Evolutionary conservation across 1,140 invertebrate species (phyloP), one percentile per base, ranked within the genome.

Genomic region (Macrotrachela quadricornifera): DNA sequence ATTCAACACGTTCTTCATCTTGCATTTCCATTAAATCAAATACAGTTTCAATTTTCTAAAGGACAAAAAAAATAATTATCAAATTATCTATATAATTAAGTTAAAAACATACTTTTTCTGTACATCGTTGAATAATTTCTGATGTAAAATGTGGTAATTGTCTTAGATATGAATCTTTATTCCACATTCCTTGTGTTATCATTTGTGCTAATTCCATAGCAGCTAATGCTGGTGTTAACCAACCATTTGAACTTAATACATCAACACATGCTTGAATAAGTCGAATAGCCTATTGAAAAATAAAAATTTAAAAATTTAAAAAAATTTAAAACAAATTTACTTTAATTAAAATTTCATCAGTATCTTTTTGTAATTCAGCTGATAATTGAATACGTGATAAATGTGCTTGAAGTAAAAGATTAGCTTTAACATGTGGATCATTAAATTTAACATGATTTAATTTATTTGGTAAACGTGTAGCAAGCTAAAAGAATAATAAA

Each of bases 161-260:
- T 62, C 92, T 86, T 45, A 99, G 73, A 64, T 94, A 92, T 0
- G 86, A 91, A 67, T 97, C 92, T 68, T 94, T 96, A 54, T 81
- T 85, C 88, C 92, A 97, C 88, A 97, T 94, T 3, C 90, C 91
- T 72, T 99, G 94, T 0, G 92, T 96, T 0, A 92, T 83, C 91
- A 97, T 99, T 70, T 97, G 92, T 0, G 92, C 88, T 54, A 99
- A 71, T 71, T 97, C 92, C 94, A 99, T 99, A 60, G 92, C 90
- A 46, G 91, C 86, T 18, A 99, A 82, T 10, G 92, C 94, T 0
- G 92, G 92, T 0, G 83, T 82, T 14, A 97, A 71, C 92, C 91
- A 99, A 36, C 92, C 91, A 63, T 94, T 95, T 16, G 85, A 92
- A 63, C 85, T 88, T 0, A 97, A 72, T 18, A 99, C 94, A 74